Base-by-base conservation (phyloP, 2,797 vertebrate species). In the Pempheris klunzingeri region DNA sequence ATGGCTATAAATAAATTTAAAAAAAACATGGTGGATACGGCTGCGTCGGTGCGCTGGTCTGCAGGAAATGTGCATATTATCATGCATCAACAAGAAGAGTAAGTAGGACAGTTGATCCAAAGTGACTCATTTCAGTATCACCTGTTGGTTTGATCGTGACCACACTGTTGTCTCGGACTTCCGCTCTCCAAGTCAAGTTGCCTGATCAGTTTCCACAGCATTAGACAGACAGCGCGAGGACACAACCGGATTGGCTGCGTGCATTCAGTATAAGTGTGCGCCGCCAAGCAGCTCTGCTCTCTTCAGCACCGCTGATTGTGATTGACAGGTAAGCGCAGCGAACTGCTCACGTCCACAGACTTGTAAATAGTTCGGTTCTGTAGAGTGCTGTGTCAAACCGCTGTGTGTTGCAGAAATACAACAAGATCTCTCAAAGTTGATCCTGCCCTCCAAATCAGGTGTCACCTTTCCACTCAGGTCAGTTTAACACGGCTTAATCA, bases 101-200 rank as follows among this genome's bases (percentile, higher is more conserved):
- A 84, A 88, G 74, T 86, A 72, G 85, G 79, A 4, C 85, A 78
- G 22, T 11, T 46, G 43, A 78, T 82, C 74, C 72, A 77, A 72
- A 49, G 12, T 83, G 86, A 88, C 76, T 87, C 58, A 88, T 88
- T 81, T 87, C 83, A 58, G 44, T 26, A 52, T 79, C 74, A 89
- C 85, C 75, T 89, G 64, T 63, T 80, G 75, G 65, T 88, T 66
- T 79, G 52, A 69, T 54, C 43, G 43, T 62, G 57, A 65, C 83
- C 79, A 64, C 65, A 71, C 4, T 52, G 38, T 58, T 61, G 63
- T 44, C 24, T 79, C 43, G 53, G 53, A 61, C 66, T 85, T 88
- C 82, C 74, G 74, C 74, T 47, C 68, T 73, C 53, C 67, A 71
- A 13, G 61, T 50, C 64, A 79, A 72, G 60, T 32, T 54, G 54